Evolutionary conservation across 2,113 vertebrate genomes (phyloP).

Genomic region (Bufo gargarizans): DNA sequence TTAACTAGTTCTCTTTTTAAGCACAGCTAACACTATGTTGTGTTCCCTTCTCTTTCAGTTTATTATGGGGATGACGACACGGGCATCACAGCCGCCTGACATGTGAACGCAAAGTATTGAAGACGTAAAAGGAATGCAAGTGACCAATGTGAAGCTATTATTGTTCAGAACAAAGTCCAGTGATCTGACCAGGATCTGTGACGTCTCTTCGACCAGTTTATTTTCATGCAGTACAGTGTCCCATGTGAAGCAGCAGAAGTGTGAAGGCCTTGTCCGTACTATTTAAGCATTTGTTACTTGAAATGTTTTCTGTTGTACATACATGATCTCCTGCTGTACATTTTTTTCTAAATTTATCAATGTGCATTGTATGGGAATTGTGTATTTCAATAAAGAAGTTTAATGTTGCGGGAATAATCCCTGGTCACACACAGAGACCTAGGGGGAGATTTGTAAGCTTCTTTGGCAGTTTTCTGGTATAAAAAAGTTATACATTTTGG

Average conservation of each 20-base stretch:
- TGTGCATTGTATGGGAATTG: background rate
- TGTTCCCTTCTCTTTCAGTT: conserved; percentile 65
- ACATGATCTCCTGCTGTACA: background rate
- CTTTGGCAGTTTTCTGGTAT: too few relatives aligned
- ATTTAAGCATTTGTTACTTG: background rate
- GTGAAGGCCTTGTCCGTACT: background rate
- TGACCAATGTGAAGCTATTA: background rate
- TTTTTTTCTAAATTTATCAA: background rate
- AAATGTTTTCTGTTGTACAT: background rate
- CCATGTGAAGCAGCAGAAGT: background rate
- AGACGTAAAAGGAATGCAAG: background rate
- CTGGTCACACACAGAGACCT: background rate
- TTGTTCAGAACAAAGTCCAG: too few relatives aligned
- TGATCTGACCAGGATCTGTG: background rate
- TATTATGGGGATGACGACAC: conserved; percentile 79
- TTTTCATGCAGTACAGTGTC: background rate
- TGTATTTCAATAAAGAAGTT: background rate
- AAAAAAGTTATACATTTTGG: too few relatives aligned
- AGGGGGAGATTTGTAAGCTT: too few relatives aligned
- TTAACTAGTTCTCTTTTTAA: too few relatives aligned
- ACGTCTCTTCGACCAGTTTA: background rate
- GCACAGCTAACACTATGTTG: too few relatives aligned
- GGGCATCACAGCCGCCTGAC: conserved; percentile 62
- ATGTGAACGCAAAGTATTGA: background rate
- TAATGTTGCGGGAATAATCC: background rate